These are phyloP conservation scores for Drosophila micromelanica DNA, from an alignment of 1,140 invertebrate species.

Conservation along the genomic window DNA sequence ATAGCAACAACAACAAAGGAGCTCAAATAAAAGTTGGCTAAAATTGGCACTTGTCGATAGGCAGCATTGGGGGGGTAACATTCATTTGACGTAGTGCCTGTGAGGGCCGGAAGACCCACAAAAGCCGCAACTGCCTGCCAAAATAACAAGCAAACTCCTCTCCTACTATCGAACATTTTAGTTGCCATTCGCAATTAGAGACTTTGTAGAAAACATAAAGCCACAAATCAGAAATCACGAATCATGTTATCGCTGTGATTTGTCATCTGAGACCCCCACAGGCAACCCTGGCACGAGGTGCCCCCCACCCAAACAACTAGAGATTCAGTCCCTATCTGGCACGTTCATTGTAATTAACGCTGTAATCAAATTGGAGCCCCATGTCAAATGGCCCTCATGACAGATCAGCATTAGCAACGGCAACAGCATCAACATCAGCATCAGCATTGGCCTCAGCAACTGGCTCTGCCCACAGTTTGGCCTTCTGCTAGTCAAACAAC, in stretches of 20 bases:
- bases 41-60: constrained; percentile 62
- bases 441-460: background rate
- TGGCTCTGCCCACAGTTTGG: constrained; percentile 55
- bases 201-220: constrained; percentile 36
- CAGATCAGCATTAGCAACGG: constrained; percentile 44
- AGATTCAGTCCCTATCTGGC: constrained; percentile 5
- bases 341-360: constrained; percentile 71
- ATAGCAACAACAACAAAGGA: constrained; percentile 43
- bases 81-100: constrained; percentile 51
- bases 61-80: constrained; percentile 18
- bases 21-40: constrained; percentile 25
- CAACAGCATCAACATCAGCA: constrained; percentile 15
- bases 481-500: constrained; percentile 52
- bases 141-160: constrained; percentile 7
- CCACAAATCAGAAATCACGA: constrained; percentile 60
- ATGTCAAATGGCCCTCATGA: constrained; percentile 55
- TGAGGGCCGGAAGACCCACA: constrained; percentile 11
- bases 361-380: constrained; percentile 69
- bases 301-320: too few species aligned
- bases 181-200: constrained; percentile 42
- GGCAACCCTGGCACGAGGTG: constrained; percentile 2
- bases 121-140: constrained; percentile 24
- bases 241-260: constrained; percentile 67
- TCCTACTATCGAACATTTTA: background rate
- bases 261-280: constrained; percentile 48